A percentile compares a stretch with the other conserved stretches of the same genome.
Evolutionary conservation across 2,797 vertebrate genomes (phyloP).

Genomic region (Tenualosa thibaudeaui): DNA sequence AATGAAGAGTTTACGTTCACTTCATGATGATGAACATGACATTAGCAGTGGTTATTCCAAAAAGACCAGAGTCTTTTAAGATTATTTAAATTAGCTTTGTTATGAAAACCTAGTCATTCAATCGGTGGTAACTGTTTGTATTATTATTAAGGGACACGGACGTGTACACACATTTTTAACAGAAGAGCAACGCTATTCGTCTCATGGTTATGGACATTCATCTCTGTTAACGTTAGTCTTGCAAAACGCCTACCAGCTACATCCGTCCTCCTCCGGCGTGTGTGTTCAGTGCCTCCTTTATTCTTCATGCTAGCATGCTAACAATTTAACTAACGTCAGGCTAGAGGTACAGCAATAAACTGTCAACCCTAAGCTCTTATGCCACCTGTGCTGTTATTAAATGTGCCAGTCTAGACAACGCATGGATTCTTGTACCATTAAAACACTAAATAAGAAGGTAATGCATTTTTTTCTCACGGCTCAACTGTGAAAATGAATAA

Average conservation of each 20-base stretch:
- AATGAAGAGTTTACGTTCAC: background rate
- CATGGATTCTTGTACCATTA: background rate
- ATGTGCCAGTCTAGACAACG: background rate
- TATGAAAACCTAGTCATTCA: background rate
- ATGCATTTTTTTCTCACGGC: background rate
- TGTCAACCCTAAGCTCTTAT: background rate
- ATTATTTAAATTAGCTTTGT: background rate
- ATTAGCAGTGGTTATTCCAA: background rate
- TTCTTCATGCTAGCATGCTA: constrained; percentile 42
- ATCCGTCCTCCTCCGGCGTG: background rate
- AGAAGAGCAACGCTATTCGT: background rate
- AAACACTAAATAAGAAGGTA: background rate
- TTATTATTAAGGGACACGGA: background rate
- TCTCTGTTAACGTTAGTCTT: background rate
- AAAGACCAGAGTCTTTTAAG: background rate
- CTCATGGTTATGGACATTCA: background rate
- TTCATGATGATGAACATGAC: background rate
- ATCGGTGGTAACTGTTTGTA: background rate
- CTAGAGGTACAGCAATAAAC: background rate
- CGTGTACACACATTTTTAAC: background rate
- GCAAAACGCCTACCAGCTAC: constrained; percentile 42
- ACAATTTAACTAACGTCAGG: background rate
- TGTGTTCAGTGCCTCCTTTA: constrained; percentile 37
- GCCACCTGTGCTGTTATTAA: background rate
- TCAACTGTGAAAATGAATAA: background rate